Percentiles rank a stretch among this genome's conserved stretches.
Conservation (phyloP, 2,113 vertebrate genomes). For the Meriones unguiculatus region DNA sequence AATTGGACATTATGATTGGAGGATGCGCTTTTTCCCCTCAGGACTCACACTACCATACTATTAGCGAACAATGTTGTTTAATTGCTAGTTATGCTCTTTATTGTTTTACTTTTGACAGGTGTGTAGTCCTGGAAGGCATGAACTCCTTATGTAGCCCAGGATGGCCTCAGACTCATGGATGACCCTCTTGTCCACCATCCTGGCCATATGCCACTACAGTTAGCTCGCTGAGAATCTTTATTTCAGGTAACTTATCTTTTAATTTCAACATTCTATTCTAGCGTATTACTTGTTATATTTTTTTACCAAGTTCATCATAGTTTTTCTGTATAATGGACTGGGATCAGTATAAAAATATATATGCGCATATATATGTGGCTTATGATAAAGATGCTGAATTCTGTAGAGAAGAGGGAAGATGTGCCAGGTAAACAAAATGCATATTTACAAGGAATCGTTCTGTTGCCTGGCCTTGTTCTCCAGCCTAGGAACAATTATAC, state of each 20-base stretch:
- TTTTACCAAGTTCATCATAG: background rate
- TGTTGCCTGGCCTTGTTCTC: background rate
- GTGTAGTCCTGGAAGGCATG: background rate
- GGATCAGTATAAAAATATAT: background rate
- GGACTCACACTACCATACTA: background rate
- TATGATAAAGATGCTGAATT: background rate
- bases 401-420: background rate
- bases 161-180: background rate
- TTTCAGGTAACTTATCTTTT: slow-evolving; percentile 11
- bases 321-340: slow-evolving; percentile 13
- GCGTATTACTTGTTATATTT: background rate
- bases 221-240: background rate
- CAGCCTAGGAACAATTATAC: background rate
- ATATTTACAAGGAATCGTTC: background rate
- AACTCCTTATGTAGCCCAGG: background rate
- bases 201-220: background rate
- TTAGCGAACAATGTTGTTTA: slow-evolving; percentile 15
- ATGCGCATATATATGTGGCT: background rate
- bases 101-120: background rate
- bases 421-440: background rate
- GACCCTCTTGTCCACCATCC: too few species aligned
- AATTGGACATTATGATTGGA: slow-evolving; percentile 34
- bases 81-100: slow-evolving; percentile 17
- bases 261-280: slow-evolving; percentile 6
- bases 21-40: background rate